Conservation (phyloP, 2,113 vertebrate species). For the Alethe diademata region DNA sequence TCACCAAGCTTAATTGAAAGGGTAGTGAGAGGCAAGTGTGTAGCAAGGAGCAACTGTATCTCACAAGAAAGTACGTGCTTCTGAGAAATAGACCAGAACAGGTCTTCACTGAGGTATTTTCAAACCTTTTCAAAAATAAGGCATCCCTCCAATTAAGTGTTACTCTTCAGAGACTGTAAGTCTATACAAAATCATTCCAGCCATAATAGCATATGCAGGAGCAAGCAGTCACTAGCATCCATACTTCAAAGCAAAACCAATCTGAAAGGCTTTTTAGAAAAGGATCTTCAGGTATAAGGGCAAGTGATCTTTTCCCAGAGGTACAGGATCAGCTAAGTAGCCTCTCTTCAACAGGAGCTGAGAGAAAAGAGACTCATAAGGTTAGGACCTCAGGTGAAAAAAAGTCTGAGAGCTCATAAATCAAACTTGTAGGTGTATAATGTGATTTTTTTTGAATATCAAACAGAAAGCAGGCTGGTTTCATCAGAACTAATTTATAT, state of each 20-base stretch:
- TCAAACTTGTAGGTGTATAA: neutral
- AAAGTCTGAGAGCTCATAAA: neutral
- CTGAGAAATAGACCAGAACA: neutral
- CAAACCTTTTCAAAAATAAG: neutral
- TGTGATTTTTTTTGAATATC: constrained; percentile 28
- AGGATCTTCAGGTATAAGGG: neutral
- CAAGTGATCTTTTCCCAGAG: neutral
- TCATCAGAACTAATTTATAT: constrained; percentile 31
- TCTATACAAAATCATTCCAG: neutral
- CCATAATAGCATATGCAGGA: neutral
- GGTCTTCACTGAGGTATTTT: neutral
- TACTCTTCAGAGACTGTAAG: neutral
- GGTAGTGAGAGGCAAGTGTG: neutral
- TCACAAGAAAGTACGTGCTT: neutral
- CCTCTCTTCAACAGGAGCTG: neutral
- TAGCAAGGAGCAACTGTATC: neutral
- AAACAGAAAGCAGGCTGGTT: constrained; percentile 20
- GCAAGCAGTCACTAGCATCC: neutral
- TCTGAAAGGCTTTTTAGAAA: neutral
- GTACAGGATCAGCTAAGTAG: neutral
- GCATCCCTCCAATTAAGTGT: neutral
- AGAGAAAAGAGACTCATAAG: neutral
- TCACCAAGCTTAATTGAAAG: neutral
- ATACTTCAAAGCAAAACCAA: neutral
- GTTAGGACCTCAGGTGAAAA: constrained; percentile 1